phyloP scores from a whole-genome alignment of 2,113 vertebrate species.

The Perca flavescens region DNA sequence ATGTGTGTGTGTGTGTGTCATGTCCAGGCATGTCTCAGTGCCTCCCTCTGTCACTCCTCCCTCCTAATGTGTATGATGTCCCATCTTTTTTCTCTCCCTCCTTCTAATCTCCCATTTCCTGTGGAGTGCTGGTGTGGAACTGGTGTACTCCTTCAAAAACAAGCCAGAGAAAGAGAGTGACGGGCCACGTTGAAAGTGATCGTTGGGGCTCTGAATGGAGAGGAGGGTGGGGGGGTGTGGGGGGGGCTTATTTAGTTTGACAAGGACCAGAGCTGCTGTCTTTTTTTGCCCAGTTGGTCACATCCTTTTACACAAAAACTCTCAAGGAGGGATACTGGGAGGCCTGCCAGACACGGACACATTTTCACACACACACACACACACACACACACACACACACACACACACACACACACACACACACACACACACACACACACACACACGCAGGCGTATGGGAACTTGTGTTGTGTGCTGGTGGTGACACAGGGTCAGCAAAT shows the following conservation, averaged over 20 bases:
- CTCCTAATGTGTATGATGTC: constrained; percentile 39
- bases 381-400: constrained; percentile 39
- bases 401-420: constrained; percentile 1
- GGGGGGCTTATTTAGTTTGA: constrained; percentile 46
- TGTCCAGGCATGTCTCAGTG: constrained; percentile 65
- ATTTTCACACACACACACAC: constrained; percentile 3
- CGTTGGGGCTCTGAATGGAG: background rate
- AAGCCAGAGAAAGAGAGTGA: constrained; percentile 5
- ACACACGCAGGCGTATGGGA: constrained; percentile 25
- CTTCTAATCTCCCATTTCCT: constrained; percentile 63
- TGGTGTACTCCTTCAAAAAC: constrained; percentile 51
- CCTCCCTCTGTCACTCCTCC: constrained; percentile 40
- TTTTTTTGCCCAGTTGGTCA: constrained; percentile 35
- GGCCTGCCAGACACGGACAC: constrained; percentile 50
- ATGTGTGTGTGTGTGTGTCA: constrained; percentile 38
- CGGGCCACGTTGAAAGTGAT: constrained; percentile 37
- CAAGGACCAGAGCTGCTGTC: constrained; percentile 58
- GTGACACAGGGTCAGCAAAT: constrained; percentile 48
- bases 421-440: too few species aligned
- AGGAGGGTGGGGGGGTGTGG: background rate
- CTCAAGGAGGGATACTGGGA: constrained; percentile 35
- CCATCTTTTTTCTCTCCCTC: constrained; percentile 40
- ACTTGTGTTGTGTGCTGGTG: constrained; percentile 26
- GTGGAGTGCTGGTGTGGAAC: constrained; percentile 55
- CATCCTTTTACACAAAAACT: constrained; percentile 37